Evolutionary conservation across 2,888 invertebrate genomes (phyloP), one percentile per base, ranked within the genome.

Genomic region (Cybosia mesomella): DNA sequence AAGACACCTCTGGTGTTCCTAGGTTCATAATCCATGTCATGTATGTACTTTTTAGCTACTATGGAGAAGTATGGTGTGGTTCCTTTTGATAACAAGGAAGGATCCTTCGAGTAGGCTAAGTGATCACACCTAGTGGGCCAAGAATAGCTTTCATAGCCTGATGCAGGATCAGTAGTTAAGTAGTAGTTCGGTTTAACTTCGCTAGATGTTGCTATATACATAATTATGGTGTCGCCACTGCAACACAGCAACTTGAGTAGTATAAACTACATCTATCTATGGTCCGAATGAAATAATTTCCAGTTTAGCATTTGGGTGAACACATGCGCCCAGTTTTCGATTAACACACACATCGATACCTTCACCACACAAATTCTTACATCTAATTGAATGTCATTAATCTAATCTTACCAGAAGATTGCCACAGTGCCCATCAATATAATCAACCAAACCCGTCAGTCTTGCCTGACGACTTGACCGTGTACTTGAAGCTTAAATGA

Each of bases 311-410:
- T 57, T 32, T 15, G 21, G 15, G n/a, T 18, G 13, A 49, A 49
- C 22, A 59, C 59, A 36, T 3, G 22, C 7, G 18, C 13, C n/a
- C 49, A 28, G 49, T 49, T 53, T 61, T 32, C 28, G 5, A 49
- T 21, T 53, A 21, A 61, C n/a, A 49, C 43, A 28, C 49, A 28
- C 28, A n/a, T 32, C 43, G 36, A 49, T 63, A 15, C 53, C 62
- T 34, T 22, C 61, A 67, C 53, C 21, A 13, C 54, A 68, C 39
- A 64, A 59, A 71, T 75, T 79, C 79, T 72, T 80, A 76, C 75
- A 75, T 49, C 69, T 72, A 66, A 76, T 81, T 79, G 55, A 61
- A 53, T 34, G 62, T 66, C 66, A 72, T 78, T 77, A 79, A 78
- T 75, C 75, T 73, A 72, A 58, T 58, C 65, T 61, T 28, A 66